phyloP scores from a whole-genome alignment of 2,888 invertebrate genomes.

The Hemistola chrysoprasaria region DNA sequence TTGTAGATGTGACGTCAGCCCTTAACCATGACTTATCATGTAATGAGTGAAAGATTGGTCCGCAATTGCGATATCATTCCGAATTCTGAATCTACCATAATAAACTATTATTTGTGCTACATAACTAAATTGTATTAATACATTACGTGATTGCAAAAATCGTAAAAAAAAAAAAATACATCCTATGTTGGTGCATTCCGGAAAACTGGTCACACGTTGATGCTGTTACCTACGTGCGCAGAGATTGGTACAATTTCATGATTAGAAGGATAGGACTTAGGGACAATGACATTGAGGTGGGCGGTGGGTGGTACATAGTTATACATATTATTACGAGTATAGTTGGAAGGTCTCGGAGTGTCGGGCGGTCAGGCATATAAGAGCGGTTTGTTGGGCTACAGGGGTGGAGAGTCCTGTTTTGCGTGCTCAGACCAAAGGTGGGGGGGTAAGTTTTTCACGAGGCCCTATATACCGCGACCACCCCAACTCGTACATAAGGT shows the following conservation, averaged over 20 bases:
- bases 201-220: no score
- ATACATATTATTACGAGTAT: no score
- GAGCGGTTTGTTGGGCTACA: constrained; percentile 65
- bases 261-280: constrained; percentile 27
- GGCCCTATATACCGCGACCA: constrained; percentile 82
- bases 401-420: constrained; percentile 80
- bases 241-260: constrained; percentile 26
- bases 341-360: constrained; percentile 29
- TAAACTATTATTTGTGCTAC: no score
- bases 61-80: constrained; percentile 7
- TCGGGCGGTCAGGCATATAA: constrained; percentile 61
- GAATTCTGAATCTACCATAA: no score
- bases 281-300: constrained; percentile 28
- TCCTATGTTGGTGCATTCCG: no score
- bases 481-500: constrained; percentile 80
- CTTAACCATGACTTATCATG: constrained; percentile 20
- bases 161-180: no score
- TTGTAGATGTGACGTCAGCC: constrained; percentile 25
- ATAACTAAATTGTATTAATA: no score
- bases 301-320: constrained; percentile 18
- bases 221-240: no score
- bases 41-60: constrained; percentile 6
- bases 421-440: constrained; percentile 74
- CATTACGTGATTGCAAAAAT: no score
- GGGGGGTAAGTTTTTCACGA: constrained; percentile 82